Percentiles rank a stretch among this genome's conserved stretches.
phyloP scores from a whole-genome alignment of 2,113 vertebrate genomes.

The crab-eating macaque (Macaca fascicularis) region T2T-MFA8v1.1 NC_088390.1:17069501-17070000 shows the following conservation, averaged over 20 bases:
- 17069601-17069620: neutral
- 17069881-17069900: neutral
- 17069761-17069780: neutral
- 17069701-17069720: rapidly evolving
- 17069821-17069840: neutral
- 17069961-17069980: neutral
- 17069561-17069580: neutral
- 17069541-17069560: neutral
- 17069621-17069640: too few species aligned
- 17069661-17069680: neutral
- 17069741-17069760: neutral
- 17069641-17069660: neutral
- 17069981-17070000: too few species aligned
- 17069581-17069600: neutral
- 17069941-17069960: rapidly evolving
- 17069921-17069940: neutral
- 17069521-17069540: neutral
- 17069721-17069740: rapidly evolving
- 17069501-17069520: rapidly evolving
- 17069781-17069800: neutral
- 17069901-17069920: neutral
- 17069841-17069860: neutral
- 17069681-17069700: rapidly evolving
- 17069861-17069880: neutral
- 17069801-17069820: neutral